phyloP scores from a whole-genome alignment of 2,113 vertebrate genomes.

The Callipepla californica region DNA sequence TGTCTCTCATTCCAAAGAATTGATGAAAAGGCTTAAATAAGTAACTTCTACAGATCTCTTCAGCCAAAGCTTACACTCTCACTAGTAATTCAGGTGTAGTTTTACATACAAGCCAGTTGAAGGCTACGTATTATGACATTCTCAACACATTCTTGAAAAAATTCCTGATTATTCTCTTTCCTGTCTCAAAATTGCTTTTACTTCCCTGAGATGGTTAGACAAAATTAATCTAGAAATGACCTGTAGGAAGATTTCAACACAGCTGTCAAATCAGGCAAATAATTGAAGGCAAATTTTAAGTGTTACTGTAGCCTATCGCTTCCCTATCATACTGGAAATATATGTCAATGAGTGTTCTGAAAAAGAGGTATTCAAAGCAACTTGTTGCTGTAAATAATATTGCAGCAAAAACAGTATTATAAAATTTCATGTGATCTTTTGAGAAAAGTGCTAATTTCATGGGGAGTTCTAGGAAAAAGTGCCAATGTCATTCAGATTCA shows the following conservation, averaged over 20 bases:
- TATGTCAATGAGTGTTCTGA: background rate
- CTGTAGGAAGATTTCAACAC: background rate
- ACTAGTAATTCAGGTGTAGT: background rate
- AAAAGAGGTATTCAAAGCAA: background rate
- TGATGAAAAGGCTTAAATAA: background rate
- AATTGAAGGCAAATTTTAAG: background rate
- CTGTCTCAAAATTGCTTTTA: background rate
- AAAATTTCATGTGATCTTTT: slow-evolving; percentile 28
- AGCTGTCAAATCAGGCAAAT: background rate
- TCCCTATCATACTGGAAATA: background rate
- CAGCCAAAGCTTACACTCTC: background rate
- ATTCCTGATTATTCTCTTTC: background rate
- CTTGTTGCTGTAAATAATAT: slow-evolving; percentile 14
- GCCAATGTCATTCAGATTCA: slow-evolving; percentile 54
- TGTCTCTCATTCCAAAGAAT: background rate
- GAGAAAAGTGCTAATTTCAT: slow-evolving; percentile 36
- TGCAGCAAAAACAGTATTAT: background rate
- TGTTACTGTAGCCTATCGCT: background rate
- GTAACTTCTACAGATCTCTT: background rate
- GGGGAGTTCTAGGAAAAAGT: slow-evolving; percentile 10
- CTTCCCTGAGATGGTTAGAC: background rate
- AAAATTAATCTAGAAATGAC: slow-evolving; percentile 32
- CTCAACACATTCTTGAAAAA: background rate
- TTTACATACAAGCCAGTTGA: background rate
- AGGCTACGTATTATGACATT: background rate